phyloP scores from a whole-genome alignment of 2,888 invertebrate genomes.

The Cistogaster globosa region DNA sequence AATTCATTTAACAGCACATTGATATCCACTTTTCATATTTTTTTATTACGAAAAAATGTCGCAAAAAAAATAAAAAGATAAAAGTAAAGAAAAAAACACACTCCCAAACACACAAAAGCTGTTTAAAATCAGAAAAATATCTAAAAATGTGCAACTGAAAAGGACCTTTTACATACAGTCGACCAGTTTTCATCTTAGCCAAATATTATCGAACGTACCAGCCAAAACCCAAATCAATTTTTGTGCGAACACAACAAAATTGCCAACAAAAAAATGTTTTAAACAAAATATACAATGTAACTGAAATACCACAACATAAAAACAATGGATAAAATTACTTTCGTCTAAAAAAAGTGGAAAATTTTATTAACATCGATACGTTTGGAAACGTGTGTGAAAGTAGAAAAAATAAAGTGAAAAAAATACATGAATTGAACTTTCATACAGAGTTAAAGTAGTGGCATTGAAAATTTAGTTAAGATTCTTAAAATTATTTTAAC shows the following conservation, averaged over 20 bases:
- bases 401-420: conserved; percentile 31
- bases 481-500: background rate
- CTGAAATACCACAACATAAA: conserved; percentile 60
- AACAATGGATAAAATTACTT: conserved; percentile 63
- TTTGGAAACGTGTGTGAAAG: conserved; percentile 29
- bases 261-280: background rate
- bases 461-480: conserved; percentile 24
- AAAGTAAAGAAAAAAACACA: conserved; percentile 16
- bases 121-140: background rate
- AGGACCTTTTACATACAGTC: background rate
- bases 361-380: conserved; percentile 59
- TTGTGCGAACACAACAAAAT: conserved; percentile 52
- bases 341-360: conserved; percentile 22
- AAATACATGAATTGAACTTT: conserved; percentile 2
- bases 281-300: conserved; percentile 49
- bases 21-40: conserved; percentile 7
- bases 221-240: conserved; percentile 65
- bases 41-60: background rate
- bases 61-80: background rate
- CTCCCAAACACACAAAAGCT: background rate
- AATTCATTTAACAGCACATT: conserved; percentile 45
- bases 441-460: background rate
- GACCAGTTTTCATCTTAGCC: conserved; percentile 14
- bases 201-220: conserved; percentile 56
- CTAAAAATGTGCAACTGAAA: conserved; percentile 15